phyloP scores from a whole-genome alignment of 2,797 vertebrate species.

The Ataeniobius toweri region DNA sequence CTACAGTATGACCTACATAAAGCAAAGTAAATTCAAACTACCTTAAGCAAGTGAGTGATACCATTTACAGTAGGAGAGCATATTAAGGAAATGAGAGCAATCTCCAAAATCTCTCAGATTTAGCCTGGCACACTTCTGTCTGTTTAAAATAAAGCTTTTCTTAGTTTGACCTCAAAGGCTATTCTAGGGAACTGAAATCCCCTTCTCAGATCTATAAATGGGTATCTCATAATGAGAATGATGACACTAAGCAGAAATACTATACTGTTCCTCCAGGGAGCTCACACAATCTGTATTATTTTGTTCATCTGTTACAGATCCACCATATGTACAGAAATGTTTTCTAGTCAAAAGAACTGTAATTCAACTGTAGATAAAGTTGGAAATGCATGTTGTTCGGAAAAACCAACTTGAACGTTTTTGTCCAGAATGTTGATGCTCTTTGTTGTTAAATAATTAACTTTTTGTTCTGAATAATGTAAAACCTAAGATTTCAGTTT shows the following conservation, averaged over 20 bases:
- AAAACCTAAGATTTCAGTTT: background rate
- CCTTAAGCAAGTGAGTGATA: constrained; percentile 9
- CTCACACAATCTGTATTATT: constrained; percentile 56
- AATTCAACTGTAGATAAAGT: constrained; percentile 30
- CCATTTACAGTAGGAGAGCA: background rate
- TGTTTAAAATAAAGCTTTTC: constrained; percentile 61
- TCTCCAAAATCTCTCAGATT: constrained; percentile 28
- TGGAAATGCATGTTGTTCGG: background rate
- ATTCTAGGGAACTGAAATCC: constrained; percentile 77
- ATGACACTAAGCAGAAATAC: constrained; percentile 77
- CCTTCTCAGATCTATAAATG: constrained; percentile 81
- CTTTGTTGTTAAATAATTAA: background rate
- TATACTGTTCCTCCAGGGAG: constrained; percentile 68
- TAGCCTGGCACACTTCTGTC: constrained; percentile 61
- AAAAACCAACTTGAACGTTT: background rate
- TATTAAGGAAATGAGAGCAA: constrained; percentile 32
- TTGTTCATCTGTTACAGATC: constrained; percentile 48
- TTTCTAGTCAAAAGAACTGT: constrained; percentile 44
- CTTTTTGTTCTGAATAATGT: background rate
- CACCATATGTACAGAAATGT: constrained; percentile 29
- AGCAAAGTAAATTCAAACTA: constrained; percentile 11
- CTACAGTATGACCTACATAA: background rate
- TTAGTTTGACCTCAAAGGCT: constrained; percentile 73
- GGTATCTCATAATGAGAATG: constrained; percentile 73
- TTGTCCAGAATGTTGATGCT: background rate